Evolutionary conservation across 1,140 invertebrate species (phyloP).

Genomic region (Tetragonula clypearis): DNA sequence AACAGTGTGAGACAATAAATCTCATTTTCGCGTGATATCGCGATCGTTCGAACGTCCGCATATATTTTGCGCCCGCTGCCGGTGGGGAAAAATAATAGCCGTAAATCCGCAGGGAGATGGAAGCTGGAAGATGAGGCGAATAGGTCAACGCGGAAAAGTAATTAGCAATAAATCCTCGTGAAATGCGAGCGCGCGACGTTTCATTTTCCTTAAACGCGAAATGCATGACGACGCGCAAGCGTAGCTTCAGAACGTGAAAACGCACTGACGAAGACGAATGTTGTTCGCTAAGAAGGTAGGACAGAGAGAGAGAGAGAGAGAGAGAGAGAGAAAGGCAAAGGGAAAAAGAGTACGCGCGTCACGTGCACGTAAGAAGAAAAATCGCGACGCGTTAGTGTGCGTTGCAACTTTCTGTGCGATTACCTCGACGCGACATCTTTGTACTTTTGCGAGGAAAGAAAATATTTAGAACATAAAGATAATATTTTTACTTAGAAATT

Average conservation of each 20-base stretch:
- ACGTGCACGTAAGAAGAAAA: neutral
- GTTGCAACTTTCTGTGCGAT: neutral
- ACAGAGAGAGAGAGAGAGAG: neutral
- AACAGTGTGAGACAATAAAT: constrained; percentile 39
- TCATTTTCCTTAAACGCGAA: constrained; percentile 43
- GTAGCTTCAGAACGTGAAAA: constrained; percentile 10
- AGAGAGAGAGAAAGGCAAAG: neutral
- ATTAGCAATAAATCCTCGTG: constrained; percentile 64
- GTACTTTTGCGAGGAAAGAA: neutral
- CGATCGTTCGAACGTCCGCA: constrained; percentile 51
- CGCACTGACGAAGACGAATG: constrained; percentile 27
- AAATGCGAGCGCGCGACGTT: constrained; percentile 8
- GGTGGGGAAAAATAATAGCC: constrained; percentile 47
- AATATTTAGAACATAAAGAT: neutral
- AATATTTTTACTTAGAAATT: neutral
- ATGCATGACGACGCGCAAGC: constrained; percentile 5
- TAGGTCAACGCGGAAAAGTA: constrained; percentile 59
- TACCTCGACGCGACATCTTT: neutral
- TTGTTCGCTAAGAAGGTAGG: no score
- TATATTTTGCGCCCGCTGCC: constrained; percentile 39
- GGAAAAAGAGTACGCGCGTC: neutral
- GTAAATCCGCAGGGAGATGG: constrained; percentile 52
- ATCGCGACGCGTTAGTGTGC: neutral
- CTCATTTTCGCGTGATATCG: constrained; percentile 48
- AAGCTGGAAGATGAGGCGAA: constrained; percentile 10